These are phyloP conservation scores for Enteromius thamalakanensis DNA, from an alignment of 2,797 vertebrate genomes.

Conservation along the genomic window DNA sequence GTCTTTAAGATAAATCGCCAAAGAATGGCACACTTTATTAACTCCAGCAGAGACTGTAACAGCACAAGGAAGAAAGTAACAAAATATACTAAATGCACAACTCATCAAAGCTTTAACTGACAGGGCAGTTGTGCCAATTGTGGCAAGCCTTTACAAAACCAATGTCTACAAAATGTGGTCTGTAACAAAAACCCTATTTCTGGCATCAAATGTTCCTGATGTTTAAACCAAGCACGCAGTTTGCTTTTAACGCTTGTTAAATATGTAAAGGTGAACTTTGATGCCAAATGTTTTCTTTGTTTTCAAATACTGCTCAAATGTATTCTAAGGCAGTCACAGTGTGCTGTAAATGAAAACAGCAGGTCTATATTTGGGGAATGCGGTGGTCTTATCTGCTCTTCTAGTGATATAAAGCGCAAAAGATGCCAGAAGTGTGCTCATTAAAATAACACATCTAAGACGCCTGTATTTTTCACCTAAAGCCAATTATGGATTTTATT, in stretches of 20 bases:
- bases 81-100: background rate
- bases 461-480: conserved; percentile 5
- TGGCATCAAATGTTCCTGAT: background rate
- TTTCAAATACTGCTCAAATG: background rate
- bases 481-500: conserved; percentile 18
- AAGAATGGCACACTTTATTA: conserved; percentile 8
- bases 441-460: conserved; percentile 39
- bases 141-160: background rate
- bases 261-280: background rate
- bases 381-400: conserved; percentile 17
- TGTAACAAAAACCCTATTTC: conserved; percentile 15
- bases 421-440: conserved; percentile 24
- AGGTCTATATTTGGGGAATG: background rate
- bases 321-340: background rate
- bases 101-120: background rate
- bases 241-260: conserved; percentile 4
- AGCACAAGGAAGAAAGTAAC: background rate
- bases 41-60: background rate
- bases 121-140: background rate
- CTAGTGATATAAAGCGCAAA: background rate
- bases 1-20: background rate
- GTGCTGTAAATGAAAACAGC: background rate
- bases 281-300: conserved; percentile 1
- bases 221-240: background rate
- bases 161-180: background rate